Conservation (phyloP, 2,797 vertebrate species). For the Iguana delicatissima region DNA sequence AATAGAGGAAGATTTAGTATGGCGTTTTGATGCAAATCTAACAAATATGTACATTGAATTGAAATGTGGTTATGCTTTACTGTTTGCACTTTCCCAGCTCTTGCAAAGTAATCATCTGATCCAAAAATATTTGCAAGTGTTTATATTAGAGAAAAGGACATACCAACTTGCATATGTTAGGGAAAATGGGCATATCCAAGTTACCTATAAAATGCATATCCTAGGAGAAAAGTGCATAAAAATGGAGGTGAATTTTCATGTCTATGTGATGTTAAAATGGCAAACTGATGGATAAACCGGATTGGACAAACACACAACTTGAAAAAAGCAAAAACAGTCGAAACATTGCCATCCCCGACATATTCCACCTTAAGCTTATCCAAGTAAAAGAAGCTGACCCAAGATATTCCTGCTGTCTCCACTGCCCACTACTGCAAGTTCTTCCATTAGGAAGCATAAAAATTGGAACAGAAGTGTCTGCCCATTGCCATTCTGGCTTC, state of each 20-base stretch:
- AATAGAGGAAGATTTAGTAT: not conserved
- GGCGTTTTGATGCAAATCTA: not conserved
- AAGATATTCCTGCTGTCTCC: not conserved
- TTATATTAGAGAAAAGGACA: not conserved
- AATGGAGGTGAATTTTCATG: not conserved
- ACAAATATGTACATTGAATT: no score
- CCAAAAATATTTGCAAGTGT: not conserved
- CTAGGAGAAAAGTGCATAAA: no score
- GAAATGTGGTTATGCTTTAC: not conserved
- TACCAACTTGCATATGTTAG: not conserved
- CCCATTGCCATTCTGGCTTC: not conserved
- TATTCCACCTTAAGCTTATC: not conserved
- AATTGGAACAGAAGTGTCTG: not conserved
- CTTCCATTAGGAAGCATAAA: no score
- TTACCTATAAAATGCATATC: not conserved
- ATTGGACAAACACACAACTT: not conserved
- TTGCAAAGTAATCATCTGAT: not conserved
- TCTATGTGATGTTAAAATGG: not conserved
- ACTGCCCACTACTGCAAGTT: not conserved
- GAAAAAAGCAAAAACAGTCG: not conserved
- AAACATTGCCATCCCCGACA: not conserved
- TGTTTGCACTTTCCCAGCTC: not conserved
- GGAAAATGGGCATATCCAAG: not conserved
- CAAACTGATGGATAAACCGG: not conserved
- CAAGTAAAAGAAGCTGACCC: not conserved